phyloP scores from a whole-genome alignment of 2,797 vertebrate genomes.

The Lagorchestes hirsutus region DNA sequence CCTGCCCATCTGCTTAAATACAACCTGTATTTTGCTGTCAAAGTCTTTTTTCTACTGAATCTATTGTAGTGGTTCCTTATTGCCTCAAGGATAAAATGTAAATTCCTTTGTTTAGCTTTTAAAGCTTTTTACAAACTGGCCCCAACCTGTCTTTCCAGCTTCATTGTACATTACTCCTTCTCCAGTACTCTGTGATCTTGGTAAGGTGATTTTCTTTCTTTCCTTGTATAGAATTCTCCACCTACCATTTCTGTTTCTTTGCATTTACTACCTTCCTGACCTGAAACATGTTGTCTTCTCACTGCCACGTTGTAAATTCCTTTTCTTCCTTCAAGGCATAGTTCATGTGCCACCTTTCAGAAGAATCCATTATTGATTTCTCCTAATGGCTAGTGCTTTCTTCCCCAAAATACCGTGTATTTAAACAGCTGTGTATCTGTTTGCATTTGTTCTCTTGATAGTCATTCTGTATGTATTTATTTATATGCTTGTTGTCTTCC shows the following conservation, averaged over 20 bases:
- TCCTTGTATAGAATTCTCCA: background rate
- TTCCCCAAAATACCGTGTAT: background rate
- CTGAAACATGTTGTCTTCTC: background rate
- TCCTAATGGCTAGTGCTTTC: background rate
- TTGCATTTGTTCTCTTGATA: background rate
- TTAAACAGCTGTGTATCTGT: background rate
- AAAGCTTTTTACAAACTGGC: background rate
- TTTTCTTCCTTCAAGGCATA: background rate
- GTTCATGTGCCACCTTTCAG: background rate
- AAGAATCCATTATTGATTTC: background rate
- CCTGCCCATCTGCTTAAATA: background rate
- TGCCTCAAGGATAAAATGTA: background rate
- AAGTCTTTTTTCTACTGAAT: background rate
- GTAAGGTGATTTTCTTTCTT: background rate
- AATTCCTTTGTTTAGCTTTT: background rate
- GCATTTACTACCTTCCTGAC: background rate
- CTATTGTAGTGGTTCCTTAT: background rate
- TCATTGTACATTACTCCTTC: background rate
- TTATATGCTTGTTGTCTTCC: background rate
- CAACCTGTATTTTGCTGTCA: background rate
- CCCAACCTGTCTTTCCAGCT: background rate
- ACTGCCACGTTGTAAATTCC: background rate
- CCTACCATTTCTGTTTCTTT: background rate
- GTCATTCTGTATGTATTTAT: background rate
- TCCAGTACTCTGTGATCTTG: background rate